Base-by-base conservation (phyloP, 2,797 vertebrate species). In the Gallirallus australis region DNA sequence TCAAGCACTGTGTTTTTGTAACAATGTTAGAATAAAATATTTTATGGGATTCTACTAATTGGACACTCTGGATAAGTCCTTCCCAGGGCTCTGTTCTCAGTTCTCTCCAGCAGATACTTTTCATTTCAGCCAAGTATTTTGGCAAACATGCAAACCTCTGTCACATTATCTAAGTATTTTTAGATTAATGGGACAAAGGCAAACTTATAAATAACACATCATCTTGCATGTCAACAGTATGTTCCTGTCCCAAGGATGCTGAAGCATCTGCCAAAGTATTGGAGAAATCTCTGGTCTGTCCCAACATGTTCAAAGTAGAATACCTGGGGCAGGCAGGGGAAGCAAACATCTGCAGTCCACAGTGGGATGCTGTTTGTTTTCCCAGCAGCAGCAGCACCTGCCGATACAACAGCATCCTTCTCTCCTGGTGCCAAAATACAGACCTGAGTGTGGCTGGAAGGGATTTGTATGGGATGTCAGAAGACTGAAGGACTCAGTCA, bases 191-290 rank as follows among this genome's bases (percentile, higher is more conserved):
- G 52, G 35, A 90, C 70, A 91, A 93, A 93, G 48, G 75, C 56
- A 90, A 89, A 66, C 13, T 72, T 94, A 94, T 84, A 94, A 94
- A 94, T 91, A 94, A 84, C 64, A 72, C 64, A 83, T 75, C 65
- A 42, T 80, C 61, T 85, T 75, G 60, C 30, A 65, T 69, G 53
- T 83, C 86, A 94, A 65, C 61, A 86, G 54, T 35, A 37, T 42
- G 45, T 70, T 90, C 71, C 45, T 7, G 1, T 84, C 77, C 68
- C 68, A 89, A 86, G 63, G 54, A 90, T 80, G 37, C 82, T 61
- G 77, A 86, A 80, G 40, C 27, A 66, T 90, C 68, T 90, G 80
- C 88, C 9, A 90, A 76, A 88, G 12, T 35, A 66, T n/a, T 84
- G 73, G 45, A 94, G 70, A 89, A 84, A 90, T 27, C 14, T 42